phyloP scores from a whole-genome alignment of 2,888 invertebrate genomes.

The Scaptomyza caliginosa region DNA sequence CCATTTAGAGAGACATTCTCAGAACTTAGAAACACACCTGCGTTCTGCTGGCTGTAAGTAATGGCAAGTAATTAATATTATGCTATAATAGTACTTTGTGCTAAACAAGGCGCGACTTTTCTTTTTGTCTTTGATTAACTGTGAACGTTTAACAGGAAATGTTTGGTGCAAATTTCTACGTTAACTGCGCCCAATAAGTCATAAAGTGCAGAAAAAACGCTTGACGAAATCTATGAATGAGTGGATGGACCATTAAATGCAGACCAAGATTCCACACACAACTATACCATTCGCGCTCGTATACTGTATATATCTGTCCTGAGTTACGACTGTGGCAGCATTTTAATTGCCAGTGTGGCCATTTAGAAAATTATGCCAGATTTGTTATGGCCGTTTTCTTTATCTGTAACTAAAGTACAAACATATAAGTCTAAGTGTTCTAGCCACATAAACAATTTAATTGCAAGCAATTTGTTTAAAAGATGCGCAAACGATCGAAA shows the following conservation, averaged over 20 bases:
- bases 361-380: slow-evolving; percentile 48
- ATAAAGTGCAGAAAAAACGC: slow-evolving; percentile 63
- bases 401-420: slow-evolving; percentile 9
- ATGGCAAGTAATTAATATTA: slow-evolving; percentile 71
- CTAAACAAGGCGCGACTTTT: slow-evolving; percentile 10
- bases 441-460: slow-evolving; percentile 69
- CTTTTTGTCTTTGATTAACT: slow-evolving; percentile 43
- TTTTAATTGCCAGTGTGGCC: slow-evolving; percentile 70
- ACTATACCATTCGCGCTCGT: slow-evolving; percentile 1
- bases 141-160: slow-evolving; percentile 26
- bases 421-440: slow-evolving; percentile 54
- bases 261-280: slow-evolving; percentile 25
- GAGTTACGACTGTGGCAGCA: slow-evolving; percentile 62
- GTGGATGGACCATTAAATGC: slow-evolving; percentile 56
- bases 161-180: slow-evolving; percentile 13
- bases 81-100: slow-evolving; percentile 30
- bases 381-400: slow-evolving; percentile 23
- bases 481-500: slow-evolving; percentile 49
- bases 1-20: slow-evolving; percentile 8
- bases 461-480: slow-evolving; percentile 65
- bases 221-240: slow-evolving; percentile 52
- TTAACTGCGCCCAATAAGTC: slow-evolving; percentile 45
- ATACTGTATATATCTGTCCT: slow-evolving; percentile 31
- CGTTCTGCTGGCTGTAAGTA: slow-evolving; percentile 53
- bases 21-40: slow-evolving; percentile 53